phyloP scores from a whole-genome alignment of 2,113 vertebrate species.

The Bostrychus sinensis region DNA sequence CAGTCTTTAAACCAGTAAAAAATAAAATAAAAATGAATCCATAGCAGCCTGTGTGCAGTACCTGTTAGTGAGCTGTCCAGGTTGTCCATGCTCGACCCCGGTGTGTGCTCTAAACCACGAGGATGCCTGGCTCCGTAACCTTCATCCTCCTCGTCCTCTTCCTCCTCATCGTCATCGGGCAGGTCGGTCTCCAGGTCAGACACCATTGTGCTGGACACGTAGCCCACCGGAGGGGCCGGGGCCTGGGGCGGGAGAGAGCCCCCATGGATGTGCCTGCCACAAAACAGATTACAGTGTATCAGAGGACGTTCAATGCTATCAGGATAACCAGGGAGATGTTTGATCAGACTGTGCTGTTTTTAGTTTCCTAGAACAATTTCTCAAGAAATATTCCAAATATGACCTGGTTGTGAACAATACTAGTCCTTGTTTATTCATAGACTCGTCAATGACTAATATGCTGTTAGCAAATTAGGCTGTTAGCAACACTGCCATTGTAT shows the following conservation, averaged over 20 bases:
- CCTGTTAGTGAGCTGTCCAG: slow-evolving; percentile 98
- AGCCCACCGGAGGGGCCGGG: slow-evolving; percentile 93
- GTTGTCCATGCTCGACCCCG: slow-evolving; percentile 98
- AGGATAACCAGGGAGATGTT: too few relatives aligned
- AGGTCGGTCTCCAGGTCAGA: slow-evolving; percentile 97
- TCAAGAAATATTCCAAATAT: too few relatives aligned
- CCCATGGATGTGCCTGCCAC: slow-evolving; percentile 92
- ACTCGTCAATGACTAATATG: too few relatives aligned
- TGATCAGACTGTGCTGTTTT: too few relatives aligned
- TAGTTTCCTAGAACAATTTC: too few relatives aligned
- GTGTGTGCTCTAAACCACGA: slow-evolving; percentile 91
- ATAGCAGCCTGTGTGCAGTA: slow-evolving; percentile 55
- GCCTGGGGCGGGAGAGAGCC: slow-evolving; percentile 92
- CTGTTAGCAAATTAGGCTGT: too few relatives aligned
- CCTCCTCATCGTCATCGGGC: slow-evolving; percentile 89
- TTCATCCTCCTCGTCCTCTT: slow-evolving; percentile 92
- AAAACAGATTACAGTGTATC: too few relatives aligned
- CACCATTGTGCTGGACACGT: slow-evolving; percentile 94
- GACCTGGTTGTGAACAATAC: too few relatives aligned
- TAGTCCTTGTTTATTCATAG: too few relatives aligned
- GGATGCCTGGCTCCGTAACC: slow-evolving; percentile 89
- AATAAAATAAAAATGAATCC: not conserved
- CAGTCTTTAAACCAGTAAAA: too few relatives aligned
- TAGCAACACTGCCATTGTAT: too few relatives aligned
- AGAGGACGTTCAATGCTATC: not conserved